Evolutionary conservation across 2,797 vertebrate species (phyloP).

Genomic region (Epinephelus malabaricus): DNA sequence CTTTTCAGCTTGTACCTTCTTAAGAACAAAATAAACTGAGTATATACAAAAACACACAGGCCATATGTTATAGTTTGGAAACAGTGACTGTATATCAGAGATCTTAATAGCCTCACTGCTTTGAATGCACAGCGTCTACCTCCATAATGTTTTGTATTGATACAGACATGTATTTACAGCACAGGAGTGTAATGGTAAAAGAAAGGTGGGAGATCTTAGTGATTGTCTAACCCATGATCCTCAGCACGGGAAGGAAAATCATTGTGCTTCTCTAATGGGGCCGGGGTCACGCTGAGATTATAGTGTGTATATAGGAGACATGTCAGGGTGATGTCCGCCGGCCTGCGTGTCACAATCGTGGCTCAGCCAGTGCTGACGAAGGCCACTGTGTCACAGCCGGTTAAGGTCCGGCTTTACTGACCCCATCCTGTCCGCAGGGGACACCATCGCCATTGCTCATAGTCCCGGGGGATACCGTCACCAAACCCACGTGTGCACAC

Average conservation of each 20-base stretch:
- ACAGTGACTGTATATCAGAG: constrained; percentile 8
- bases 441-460: constrained; percentile 29
- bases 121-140: constrained; percentile 1
- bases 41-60: constrained; percentile 4
- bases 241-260: constrained; percentile 34
- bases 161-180: constrained; percentile 3
- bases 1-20: neutral
- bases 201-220: constrained; percentile 22
- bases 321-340: constrained; percentile 56
- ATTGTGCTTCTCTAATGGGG: constrained; percentile 48
- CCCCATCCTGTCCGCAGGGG: constrained; percentile 54
- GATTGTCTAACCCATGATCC: constrained; percentile 61
- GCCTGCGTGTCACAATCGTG: constrained; percentile 42
- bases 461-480: constrained; percentile 41
- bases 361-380: constrained; percentile 59
- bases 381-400: constrained; percentile 61
- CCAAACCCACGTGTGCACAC: constrained; percentile 14
- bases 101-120: neutral
- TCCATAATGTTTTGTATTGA: neutral
- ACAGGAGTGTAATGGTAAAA: constrained; percentile 8
- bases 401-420: constrained; percentile 60
- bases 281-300: constrained; percentile 50
- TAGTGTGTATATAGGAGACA: constrained; percentile 53
- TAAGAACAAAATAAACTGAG: constrained; percentile 1
- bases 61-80: constrained; percentile 29